phyloP scores from a whole-genome alignment of 2,888 invertebrate species.

The Lepetodrilus schrolli region DNA sequence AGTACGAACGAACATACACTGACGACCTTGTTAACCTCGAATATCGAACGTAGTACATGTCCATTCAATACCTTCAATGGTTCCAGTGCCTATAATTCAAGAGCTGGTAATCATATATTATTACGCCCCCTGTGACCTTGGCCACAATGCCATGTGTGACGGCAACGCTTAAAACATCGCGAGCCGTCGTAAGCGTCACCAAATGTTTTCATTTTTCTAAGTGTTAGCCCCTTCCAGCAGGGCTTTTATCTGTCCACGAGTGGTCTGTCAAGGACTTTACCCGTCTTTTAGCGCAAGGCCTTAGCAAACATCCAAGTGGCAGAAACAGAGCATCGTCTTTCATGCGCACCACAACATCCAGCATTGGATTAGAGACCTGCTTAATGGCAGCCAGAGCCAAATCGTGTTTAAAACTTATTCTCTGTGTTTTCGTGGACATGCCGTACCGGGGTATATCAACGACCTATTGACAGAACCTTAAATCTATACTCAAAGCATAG shows the following conservation, averaged over 20 bases:
- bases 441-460: slow-evolving; percentile 8
- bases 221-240: neutral
- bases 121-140: neutral
- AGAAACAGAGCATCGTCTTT: slow-evolving; percentile 2
- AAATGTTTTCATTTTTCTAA: slow-evolving; percentile 27
- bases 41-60: too few species aligned
- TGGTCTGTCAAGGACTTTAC: neutral
- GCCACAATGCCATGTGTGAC: too few species aligned
- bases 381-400: slow-evolving; percentile 30
- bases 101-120: too few species aligned
- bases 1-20: too few species aligned
- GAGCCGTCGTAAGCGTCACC: neutral
- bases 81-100: too few species aligned
- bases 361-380: slow-evolving; percentile 30
- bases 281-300: slow-evolving; percentile 16
- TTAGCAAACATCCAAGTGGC: slow-evolving; percentile 19
- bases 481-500: neutral
- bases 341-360: slow-evolving; percentile 19
- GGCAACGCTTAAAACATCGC: too few species aligned
- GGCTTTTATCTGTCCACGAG: slow-evolving; percentile 7
- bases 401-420: slow-evolving; percentile 33
- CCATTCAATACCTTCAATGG: too few species aligned
- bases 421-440: slow-evolving; percentile 18
- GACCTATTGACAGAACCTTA: neutral
- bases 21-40: too few species aligned